phyloP scores from a whole-genome alignment of 2,797 vertebrate species.

The Morus bassanus region DNA sequence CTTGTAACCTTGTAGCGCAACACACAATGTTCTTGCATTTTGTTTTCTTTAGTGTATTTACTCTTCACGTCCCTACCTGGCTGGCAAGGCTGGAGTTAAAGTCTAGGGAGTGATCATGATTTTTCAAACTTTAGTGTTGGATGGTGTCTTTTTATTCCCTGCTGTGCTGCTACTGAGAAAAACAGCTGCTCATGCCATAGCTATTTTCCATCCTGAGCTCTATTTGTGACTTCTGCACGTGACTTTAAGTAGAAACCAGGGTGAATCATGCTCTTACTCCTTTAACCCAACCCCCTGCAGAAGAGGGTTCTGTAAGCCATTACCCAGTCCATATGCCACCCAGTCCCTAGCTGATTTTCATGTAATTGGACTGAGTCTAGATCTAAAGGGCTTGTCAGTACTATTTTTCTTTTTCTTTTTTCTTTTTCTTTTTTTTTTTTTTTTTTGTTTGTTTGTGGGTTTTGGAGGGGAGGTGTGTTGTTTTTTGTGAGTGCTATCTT shows the following conservation, averaged over 20 bases:
- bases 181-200: background rate
- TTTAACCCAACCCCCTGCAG: background rate
- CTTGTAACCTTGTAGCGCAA: background rate
- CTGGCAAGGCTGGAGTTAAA: background rate
- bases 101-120: background rate
- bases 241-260: background rate
- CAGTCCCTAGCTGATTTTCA: background rate
- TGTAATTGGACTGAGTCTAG: background rate
- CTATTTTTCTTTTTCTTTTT: background rate
- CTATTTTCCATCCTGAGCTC: constrained; percentile 9
- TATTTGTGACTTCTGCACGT: constrained; percentile 10
- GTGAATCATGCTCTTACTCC: background rate
- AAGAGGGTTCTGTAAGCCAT: background rate
- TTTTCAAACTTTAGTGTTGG: background rate
- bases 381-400: background rate
- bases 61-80: background rate
- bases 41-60: background rate
- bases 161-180: background rate
- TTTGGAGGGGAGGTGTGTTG: fast-evolving
- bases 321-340: background rate
- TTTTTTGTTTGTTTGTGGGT: background rate
- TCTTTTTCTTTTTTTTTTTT: background rate
- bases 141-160: background rate
- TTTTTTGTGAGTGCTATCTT: background rate
- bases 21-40: background rate